phyloP scores from a whole-genome alignment of 2,797 vertebrate species.

The Peromyscus melanophrys region DNA sequence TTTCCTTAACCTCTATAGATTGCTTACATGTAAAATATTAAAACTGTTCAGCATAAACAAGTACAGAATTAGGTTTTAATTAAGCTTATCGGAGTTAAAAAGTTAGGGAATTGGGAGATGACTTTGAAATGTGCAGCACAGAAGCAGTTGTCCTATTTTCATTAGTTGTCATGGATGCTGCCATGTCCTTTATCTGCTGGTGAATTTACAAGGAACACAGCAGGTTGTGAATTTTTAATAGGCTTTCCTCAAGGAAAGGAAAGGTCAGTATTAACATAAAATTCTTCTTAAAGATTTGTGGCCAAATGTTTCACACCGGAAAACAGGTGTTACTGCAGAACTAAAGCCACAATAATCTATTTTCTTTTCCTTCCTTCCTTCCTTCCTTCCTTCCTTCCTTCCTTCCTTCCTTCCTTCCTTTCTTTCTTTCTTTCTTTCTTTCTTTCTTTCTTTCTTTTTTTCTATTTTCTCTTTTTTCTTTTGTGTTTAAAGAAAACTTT shows the following conservation, averaged over 20 bases:
- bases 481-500: conserved; percentile 74
- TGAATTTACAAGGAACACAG: conserved; percentile 89
- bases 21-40: conserved; percentile 41
- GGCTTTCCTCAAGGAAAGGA: conserved; percentile 86
- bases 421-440: not conserved
- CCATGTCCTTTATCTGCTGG: conserved; percentile 87
- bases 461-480: not conserved
- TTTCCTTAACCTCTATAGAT: conserved; percentile 8
- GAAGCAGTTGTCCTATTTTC: conserved; percentile 80
- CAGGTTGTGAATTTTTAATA: conserved; percentile 90
- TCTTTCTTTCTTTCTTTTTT: too few species aligned
- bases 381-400: rapidly evolving
- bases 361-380: not conserved
- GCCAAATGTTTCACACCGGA: conserved; percentile 87
- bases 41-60: not conserved
- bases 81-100: conserved; percentile 44
- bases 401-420: rapidly evolving
- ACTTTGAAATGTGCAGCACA: conserved; percentile 56
- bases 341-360: conserved; percentile 78
- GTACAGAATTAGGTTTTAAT: not conserved
- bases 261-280: conserved; percentile 92
- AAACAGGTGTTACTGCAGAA: conserved; percentile 88
- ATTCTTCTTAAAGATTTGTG: conserved; percentile 88
- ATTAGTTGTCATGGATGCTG: conserved; percentile 85
- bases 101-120: conserved; percentile 70